Evolutionary conservation across 53 echinoderm and acorn worm genomes (phyloP).

Genomic region (Actinopyga echinites): DNA sequence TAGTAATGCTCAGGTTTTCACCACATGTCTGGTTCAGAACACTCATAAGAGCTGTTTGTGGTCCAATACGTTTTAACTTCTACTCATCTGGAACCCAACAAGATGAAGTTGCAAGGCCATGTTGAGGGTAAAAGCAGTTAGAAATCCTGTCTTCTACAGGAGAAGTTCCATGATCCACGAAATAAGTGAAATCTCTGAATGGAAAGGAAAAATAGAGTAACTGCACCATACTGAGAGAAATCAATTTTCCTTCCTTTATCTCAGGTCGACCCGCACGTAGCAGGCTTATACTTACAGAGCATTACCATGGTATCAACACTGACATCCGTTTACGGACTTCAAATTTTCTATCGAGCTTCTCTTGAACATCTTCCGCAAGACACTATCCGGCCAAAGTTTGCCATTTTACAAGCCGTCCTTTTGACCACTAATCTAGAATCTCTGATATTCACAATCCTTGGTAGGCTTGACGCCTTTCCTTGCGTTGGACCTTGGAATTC

Average conservation of each 20-base stretch:
- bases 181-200: too few species aligned
- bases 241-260: background rate
- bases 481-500: slow-evolving; percentile 34
- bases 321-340: slow-evolving; percentile 16
- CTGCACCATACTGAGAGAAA: too few species aligned
- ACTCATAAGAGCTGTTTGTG: too few species aligned
- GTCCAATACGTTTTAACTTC: too few species aligned
- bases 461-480: background rate
- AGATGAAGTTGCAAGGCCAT: too few species aligned
- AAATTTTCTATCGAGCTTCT: slow-evolving; percentile 30
- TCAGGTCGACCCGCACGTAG: slow-evolving; percentile 8
- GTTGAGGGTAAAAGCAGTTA: too few species aligned
- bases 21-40: too few species aligned
- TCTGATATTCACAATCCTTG: slow-evolving; percentile 15
- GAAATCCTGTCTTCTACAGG: too few species aligned
- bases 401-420: slow-evolving; percentile 21
- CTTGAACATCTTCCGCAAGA: background rate
- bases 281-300: background rate
- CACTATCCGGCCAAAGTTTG: slow-evolving; percentile 15
- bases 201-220: too few species aligned
- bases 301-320: slow-evolving; percentile 30
- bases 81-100: too few species aligned
- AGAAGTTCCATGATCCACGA: too few species aligned
- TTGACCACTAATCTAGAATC: slow-evolving; percentile 14
- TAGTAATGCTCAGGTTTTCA: too few species aligned